phyloP scores from a whole-genome alignment of 2,113 vertebrate species.

The Psittacus erithacus region DNA sequence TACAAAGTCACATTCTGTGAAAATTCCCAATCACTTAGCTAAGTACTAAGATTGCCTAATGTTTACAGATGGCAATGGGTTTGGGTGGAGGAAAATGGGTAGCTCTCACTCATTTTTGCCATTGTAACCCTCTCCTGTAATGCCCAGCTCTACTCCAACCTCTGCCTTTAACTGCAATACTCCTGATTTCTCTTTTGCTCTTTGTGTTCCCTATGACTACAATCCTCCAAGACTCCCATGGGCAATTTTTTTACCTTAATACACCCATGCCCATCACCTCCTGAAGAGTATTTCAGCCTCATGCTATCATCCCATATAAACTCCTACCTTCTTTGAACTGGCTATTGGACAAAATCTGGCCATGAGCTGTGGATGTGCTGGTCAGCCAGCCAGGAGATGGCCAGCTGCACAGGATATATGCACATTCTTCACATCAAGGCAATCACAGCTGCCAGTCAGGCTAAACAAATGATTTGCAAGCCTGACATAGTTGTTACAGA shows the following conservation, averaged over 20 bases:
- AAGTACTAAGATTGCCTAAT: neutral
- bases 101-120: neutral
- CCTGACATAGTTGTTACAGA: neutral
- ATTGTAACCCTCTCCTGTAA: neutral
- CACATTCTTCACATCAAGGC: neutral
- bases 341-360: neutral
- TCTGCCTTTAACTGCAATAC: neutral
- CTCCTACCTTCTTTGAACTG: neutral
- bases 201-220: neutral
- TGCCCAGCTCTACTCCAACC: neutral
- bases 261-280: fast-evolving
- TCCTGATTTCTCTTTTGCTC: neutral
- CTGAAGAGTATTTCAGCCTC: neutral
- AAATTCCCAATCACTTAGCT: neutral
- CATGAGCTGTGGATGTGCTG: neutral
- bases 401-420: neutral
- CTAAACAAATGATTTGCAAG: neutral
- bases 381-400: neutral
- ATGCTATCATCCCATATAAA: neutral
- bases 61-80: neutral
- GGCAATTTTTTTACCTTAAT: neutral
- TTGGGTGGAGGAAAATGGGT: neutral
- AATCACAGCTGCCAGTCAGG: neutral
- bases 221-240: neutral
- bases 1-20: neutral